phyloP scores from a whole-genome alignment of 2,888 invertebrate species.

The Adineta ricciae region DNA sequence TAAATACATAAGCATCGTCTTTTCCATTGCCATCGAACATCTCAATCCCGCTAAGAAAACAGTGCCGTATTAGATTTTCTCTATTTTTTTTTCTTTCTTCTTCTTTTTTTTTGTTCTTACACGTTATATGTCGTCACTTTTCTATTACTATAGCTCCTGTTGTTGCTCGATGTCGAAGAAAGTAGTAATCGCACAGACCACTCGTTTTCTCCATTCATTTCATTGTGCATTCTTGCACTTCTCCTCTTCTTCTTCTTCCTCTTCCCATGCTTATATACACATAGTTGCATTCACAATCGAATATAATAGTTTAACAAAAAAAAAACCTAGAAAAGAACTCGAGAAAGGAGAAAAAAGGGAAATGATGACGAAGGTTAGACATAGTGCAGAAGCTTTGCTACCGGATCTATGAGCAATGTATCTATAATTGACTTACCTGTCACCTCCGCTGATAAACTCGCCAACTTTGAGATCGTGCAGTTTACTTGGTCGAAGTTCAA shows the following conservation, averaged over 20 bases:
- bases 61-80: not conserved
- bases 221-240: not conserved
- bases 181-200: not conserved
- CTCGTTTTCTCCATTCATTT: not conserved
- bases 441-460: slow-evolving; percentile 29
- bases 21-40: not conserved
- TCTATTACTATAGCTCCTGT: not conserved
- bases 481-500: slow-evolving; percentile 33
- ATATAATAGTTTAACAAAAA: not conserved
- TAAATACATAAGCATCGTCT: not conserved
- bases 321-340: not conserved
- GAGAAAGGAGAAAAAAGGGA: not conserved
- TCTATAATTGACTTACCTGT: not conserved
- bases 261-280: not conserved
- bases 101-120: not conserved
- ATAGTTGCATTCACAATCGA: not conserved
- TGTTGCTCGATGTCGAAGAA: not conserved
- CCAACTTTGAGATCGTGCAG: slow-evolving; percentile 33
- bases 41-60: not conserved
- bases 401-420: not conserved
- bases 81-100: not conserved
- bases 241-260: not conserved
- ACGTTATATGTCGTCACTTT: not conserved
- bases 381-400: not conserved
- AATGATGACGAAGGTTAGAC: not conserved